Percentiles rank a stretch among this genome's conserved stretches.
Conservation (phyloP, 2,797 vertebrate species). For the Enteromius paludinosus region DNA sequence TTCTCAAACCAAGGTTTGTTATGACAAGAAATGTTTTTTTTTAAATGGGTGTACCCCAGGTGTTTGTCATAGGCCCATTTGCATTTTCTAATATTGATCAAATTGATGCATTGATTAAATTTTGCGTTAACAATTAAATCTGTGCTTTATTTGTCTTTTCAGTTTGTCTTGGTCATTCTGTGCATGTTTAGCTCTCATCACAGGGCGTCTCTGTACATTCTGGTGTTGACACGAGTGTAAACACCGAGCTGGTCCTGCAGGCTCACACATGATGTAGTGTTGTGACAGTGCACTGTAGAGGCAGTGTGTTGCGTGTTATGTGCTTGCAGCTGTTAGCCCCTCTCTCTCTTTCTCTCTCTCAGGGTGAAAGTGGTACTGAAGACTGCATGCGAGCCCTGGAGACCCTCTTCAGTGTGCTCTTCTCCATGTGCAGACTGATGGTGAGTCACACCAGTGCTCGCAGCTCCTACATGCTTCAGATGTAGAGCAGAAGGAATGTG, state of each 20-base stretch:
- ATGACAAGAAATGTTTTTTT: not conserved
- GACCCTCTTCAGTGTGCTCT: slow-evolving; percentile 93
- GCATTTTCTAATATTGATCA: not conserved
- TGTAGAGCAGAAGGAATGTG: not conserved
- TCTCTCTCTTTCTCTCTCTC: slow-evolving; percentile 38
- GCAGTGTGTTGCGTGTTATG: no score
- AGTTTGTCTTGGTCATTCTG: not conserved
- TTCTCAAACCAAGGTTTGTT: not conserved
- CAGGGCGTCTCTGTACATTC: not conserved
- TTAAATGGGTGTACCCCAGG: not conserved
- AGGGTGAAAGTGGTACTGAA: slow-evolving; percentile 92
- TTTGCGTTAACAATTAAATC: no score
- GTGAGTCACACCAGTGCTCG: slow-evolving; percentile 77
- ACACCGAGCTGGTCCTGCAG: not conserved
- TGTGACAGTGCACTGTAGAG: slow-evolving; percentile 25
- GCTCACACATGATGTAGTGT: not conserved
- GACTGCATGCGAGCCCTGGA: slow-evolving; percentile 94
- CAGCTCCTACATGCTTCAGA: not conserved
- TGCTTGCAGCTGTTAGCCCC: not conserved
- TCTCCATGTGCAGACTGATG: slow-evolving; percentile 97
- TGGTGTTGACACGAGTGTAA: not conserved
- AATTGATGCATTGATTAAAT: no score
- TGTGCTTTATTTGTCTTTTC: not conserved
- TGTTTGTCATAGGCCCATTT: not conserved
- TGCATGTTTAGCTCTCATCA: not conserved